phyloP scores from a whole-genome alignment of 2,888 invertebrate genomes.

The Cephonodes hylas region DNA sequence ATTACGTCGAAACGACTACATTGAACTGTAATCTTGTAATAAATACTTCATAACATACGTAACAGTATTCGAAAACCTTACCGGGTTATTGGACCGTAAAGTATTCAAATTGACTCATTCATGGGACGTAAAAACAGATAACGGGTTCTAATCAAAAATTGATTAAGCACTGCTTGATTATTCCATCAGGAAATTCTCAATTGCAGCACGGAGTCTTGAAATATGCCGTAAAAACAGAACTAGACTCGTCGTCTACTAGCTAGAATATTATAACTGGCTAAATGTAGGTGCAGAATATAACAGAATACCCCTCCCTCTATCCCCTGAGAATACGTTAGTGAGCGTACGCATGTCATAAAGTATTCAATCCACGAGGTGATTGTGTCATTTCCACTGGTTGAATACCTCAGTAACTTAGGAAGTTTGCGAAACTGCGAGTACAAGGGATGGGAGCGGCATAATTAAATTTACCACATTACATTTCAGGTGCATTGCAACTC shows the following conservation, averaged over 20 bases:
- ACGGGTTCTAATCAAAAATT: too few relatives aligned
- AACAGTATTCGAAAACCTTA: background rate
- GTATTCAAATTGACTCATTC: too few relatives aligned
- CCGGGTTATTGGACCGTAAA: background rate
- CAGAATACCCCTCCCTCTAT: too few relatives aligned
- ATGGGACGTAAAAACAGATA: too few relatives aligned
- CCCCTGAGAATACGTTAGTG: too few relatives aligned
- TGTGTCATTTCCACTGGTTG: background rate
- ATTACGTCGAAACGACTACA: background rate
- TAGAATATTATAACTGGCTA: too few relatives aligned
- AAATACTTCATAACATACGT: background rate
- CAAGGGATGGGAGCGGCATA: background rate
- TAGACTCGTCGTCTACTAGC: too few relatives aligned
- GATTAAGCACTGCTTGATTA: too few relatives aligned
- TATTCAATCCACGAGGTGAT: background rate
- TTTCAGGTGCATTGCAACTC: constrained; percentile 33
- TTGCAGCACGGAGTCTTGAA: too few relatives aligned
- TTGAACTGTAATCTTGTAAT: background rate
- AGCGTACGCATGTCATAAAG: background rate
- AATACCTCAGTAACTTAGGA: background rate
- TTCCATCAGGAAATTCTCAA: too few relatives aligned
- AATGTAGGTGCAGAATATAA: too few relatives aligned
- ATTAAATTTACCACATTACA: constrained; percentile 29
- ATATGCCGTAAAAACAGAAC: too few relatives aligned
- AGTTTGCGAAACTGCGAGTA: background rate